Percentiles rank a stretch among this genome's conserved stretches.
phyloP scores from a whole-genome alignment of 92 coral and sea anemone species.

The Parazoanthus darwini region DNA sequence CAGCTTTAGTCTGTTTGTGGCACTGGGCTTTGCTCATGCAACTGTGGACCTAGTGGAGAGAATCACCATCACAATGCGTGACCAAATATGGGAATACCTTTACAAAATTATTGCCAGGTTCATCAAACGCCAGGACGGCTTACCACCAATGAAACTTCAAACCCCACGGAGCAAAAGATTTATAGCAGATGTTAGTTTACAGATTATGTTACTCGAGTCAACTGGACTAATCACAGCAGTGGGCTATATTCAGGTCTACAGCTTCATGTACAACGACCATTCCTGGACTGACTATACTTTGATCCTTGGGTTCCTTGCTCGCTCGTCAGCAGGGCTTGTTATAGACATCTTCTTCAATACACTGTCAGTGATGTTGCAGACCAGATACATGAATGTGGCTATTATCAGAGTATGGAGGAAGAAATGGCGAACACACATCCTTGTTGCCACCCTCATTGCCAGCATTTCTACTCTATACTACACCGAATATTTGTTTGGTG shows the following conservation, averaged over 20 bases:
- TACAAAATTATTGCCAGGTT: slow-evolving; percentile 30
- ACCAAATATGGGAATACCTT: slow-evolving; percentile 64
- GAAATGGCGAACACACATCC: slow-evolving; percentile 40
- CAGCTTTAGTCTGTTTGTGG: slow-evolving; percentile 52
- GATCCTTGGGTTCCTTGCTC: slow-evolving; percentile 40
- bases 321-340: slow-evolving; percentile 61
- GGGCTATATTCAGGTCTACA: slow-evolving; percentile 60
- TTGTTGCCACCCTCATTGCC: not conserved
- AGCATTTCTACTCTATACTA: slow-evolving; percentile 6
- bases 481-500: slow-evolving; percentile 27
- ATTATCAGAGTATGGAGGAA: slow-evolving; percentile 42
- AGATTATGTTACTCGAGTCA: slow-evolving; percentile 66
- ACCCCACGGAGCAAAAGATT: slow-evolving; percentile 76
- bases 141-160: slow-evolving; percentile 43
- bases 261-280: slow-evolving; percentile 54
- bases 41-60: slow-evolving; percentile 57
- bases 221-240: slow-evolving; percentile 62
- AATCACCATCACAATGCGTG: slow-evolving; percentile 64
- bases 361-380: slow-evolving; percentile 28
- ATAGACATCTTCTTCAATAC: slow-evolving; percentile 44
- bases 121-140: slow-evolving; percentile 32
- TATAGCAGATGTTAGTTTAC: slow-evolving; percentile 76
- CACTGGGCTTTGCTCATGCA: slow-evolving; percentile 66
- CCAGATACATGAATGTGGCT: slow-evolving; percentile 22
- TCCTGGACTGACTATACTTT: slow-evolving; percentile 41